Percentiles rank a stretch among this genome's conserved stretches.
phyloP scores from a whole-genome alignment of 2,113 vertebrate species.

The Barnardius zonarius region DNA sequence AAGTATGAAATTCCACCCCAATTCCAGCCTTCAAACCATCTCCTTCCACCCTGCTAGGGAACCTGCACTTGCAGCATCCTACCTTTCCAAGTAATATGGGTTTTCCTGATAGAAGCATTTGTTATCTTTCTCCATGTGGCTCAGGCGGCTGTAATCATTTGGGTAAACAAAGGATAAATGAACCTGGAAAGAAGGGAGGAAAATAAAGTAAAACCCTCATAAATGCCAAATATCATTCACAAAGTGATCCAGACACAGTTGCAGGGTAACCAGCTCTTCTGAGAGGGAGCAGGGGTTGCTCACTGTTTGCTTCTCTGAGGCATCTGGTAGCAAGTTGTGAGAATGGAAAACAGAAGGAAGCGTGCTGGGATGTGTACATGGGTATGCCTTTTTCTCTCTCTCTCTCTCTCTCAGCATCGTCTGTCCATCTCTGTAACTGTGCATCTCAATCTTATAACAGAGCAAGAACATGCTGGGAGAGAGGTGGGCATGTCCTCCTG shows the following conservation, averaged over 20 bases:
- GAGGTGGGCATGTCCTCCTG: neutral
- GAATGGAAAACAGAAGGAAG: neutral
- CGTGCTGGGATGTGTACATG: neutral
- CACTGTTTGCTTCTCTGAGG: neutral
- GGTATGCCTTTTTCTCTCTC: neutral
- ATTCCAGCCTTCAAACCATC: neutral
- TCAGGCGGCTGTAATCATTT: constrained; percentile 92
- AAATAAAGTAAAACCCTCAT: neutral
- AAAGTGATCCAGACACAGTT: neutral
- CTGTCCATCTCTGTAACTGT: neutral
- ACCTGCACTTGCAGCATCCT: neutral
- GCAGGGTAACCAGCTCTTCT: neutral
- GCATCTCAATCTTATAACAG: neutral
- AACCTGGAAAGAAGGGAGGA: constrained; percentile 73
- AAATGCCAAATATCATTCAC: neutral
- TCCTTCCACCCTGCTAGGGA: neutral
- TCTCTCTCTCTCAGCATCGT: neutral
- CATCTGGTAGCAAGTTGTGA: neutral
- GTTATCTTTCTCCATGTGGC: constrained; percentile 90
- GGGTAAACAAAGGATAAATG: constrained; percentile 90
- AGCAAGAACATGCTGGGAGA: neutral
- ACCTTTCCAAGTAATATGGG: constrained; percentile 80
- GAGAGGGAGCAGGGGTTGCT: neutral
- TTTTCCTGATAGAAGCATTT: constrained; percentile 89
- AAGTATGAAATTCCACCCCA: neutral